Percentiles rank a stretch among this genome's conserved stretches.
Conservation (phyloP, 2,888 invertebrate genomes). For the Spodoptera picta region DNA sequence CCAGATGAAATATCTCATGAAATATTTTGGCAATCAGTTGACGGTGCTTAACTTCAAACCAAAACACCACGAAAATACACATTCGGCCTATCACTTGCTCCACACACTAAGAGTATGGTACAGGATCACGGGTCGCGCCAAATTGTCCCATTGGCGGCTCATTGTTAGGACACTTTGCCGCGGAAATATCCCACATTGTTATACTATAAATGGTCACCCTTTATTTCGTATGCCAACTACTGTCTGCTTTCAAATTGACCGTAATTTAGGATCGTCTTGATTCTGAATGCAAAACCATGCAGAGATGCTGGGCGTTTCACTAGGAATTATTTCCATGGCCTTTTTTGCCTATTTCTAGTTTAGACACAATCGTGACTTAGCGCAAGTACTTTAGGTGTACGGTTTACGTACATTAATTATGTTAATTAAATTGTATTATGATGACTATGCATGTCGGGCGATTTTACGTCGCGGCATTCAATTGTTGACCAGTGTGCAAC, state of each 20-base stretch:
- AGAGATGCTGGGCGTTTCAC: slow-evolving; percentile 9
- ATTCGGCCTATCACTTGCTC: slow-evolving; percentile 23
- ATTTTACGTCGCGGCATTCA: no score
- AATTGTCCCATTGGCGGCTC: slow-evolving; percentile 78
- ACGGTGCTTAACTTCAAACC: no score
- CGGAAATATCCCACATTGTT: slow-evolving; percentile 59
- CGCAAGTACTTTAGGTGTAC: no score
- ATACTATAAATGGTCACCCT: slow-evolving; percentile 55
- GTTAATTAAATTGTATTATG: no score
- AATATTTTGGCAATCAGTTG: no score
- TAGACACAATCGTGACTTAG: no score
- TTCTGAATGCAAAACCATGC: slow-evolving; percentile 40
- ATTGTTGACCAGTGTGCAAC: no score
- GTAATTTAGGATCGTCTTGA: slow-evolving; percentile 54
- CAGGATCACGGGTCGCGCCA: slow-evolving; percentile 65
- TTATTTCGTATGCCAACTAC: slow-evolving; percentile 54
- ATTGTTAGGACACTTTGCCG: slow-evolving; percentile 64
- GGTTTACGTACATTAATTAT: no score
- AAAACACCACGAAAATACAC: not conserved
- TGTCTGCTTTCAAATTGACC: slow-evolving; percentile 58
- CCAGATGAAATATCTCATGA: no score
- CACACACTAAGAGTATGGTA: slow-evolving; percentile 46
- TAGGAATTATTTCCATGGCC: not conserved
- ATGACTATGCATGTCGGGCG: no score
- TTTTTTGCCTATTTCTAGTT: not conserved